A percentile compares a stretch with the other conserved stretches of the same genome.
These are phyloP conservation scores for Trididemnum miniatum DNA, from an alignment of 23 tunicate genomes.

Conservation along the genomic window DNA sequence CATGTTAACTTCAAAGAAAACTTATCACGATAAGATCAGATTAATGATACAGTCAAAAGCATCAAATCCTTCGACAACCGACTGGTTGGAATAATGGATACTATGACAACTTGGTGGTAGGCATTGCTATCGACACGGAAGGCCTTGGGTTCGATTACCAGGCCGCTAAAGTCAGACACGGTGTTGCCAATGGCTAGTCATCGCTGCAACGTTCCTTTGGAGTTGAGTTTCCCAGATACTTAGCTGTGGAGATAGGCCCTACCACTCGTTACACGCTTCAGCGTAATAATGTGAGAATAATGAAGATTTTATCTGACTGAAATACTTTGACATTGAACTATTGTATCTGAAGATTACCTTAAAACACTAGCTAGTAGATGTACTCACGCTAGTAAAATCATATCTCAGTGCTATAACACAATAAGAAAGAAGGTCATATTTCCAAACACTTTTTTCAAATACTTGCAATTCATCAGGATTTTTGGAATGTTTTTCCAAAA, in stretches of 20 bases:
- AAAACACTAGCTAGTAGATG: neutral
- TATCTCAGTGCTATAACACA: constrained; percentile 66
- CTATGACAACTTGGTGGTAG: too few species aligned
- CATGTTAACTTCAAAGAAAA: too few species aligned
- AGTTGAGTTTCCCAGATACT: neutral
- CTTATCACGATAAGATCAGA: too few species aligned
- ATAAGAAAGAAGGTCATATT: constrained; percentile 79
- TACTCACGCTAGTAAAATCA: constrained; percentile 55
- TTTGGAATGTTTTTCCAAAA: constrained; percentile 37
- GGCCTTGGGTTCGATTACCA: too few species aligned
- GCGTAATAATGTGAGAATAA: neutral
- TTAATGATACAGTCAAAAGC: too few species aligned
- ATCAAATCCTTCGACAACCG: too few species aligned
- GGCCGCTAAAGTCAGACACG: too few species aligned
- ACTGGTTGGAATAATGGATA: too few species aligned
- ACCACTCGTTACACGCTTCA: neutral
- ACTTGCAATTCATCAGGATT: constrained; percentile 27
- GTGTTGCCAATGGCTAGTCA: neutral
- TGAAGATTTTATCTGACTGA: neutral
- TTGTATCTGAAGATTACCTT: neutral
- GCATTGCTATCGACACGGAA: too few species aligned
- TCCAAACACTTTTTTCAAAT: constrained; percentile 48
- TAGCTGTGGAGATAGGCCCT: neutral
- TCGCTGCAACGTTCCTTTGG: neutral
- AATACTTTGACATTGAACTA: neutral